Conservation (phyloP, 2,113 vertebrate genomes). For the Laterallus jamaicensis region DNA sequence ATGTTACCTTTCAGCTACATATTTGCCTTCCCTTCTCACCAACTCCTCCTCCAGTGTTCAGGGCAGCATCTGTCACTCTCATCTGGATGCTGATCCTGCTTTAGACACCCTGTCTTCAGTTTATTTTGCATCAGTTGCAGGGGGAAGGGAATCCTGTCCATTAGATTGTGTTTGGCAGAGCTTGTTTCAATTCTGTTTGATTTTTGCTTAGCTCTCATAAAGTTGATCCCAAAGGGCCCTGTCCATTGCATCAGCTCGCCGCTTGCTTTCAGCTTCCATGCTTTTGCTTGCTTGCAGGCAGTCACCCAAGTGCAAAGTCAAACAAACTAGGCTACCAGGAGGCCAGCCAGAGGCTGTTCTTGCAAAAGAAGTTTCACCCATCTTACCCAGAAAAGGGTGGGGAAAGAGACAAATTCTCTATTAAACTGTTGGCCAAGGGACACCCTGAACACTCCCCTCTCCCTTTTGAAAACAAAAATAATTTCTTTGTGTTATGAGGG, state of each 20-base stretch:
- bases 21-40: background rate
- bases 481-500: background rate
- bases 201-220: slow-evolving; percentile 28
- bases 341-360: slow-evolving; percentile 65
- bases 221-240: background rate
- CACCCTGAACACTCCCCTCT: slow-evolving; percentile 7
- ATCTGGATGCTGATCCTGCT: background rate
- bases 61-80: background rate
- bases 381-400: slow-evolving; percentile 67
- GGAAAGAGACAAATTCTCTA: slow-evolving; percentile 34
- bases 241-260: slow-evolving; percentile 49
- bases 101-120: background rate
- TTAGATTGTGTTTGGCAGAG: background rate
- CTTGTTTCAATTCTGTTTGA: slow-evolving; percentile 25
- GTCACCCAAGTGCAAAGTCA: slow-evolving; percentile 59
- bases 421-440: slow-evolving; percentile 34
- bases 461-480: slow-evolving; percentile 30
- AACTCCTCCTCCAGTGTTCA: background rate
- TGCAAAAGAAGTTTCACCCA: slow-evolving; percentile 60
- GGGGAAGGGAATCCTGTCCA: background rate
- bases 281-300: slow-evolving; percentile 44
- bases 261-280: slow-evolving; percentile 54
- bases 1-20: background rate
- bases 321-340: slow-evolving; percentile 57
- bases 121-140: background rate